Base-by-base conservation (phyloP, 2,888 invertebrate species). In the Lepas anatifera region DNA sequence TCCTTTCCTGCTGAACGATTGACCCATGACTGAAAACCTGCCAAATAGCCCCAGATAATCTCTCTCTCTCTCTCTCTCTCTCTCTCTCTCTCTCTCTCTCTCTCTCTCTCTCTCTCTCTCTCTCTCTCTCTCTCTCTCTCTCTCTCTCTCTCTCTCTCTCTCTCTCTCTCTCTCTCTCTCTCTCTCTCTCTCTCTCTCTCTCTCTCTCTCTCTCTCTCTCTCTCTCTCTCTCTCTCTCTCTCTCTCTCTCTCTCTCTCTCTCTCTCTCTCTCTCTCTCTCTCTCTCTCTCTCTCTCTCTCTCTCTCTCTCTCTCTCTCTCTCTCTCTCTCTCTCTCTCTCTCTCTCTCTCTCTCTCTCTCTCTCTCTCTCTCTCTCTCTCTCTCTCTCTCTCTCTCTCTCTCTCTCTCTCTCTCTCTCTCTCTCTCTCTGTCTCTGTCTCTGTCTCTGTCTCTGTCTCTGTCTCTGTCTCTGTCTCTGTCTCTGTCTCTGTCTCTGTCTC, bases 371-470 rank as follows among this genome's bases (percentile, higher is more conserved):
- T 63, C 71, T 70, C 48, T 68, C 63, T 64, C 70, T 64, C 68
- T 64, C 48, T 71, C 69, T 69, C 71, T 71, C 69, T 69, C 69
- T 69, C 69, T 71, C 69, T 71, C 71, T 68, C 71, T 71, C 63
- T 68, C 68, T 69, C 67, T 64, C 37, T 69, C 48, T 69, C 50
- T 69, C 50, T 69, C 52, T 70, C 48, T 48, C 27, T 70, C 37
- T 68, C 41, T 70, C 41, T 70, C 13, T 67, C 25, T 70, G 39
- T 70, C 70, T 46, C 70, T 39, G 25, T 66, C 43, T 16, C 37
- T 67, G 27, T 39, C 2, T 7, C 35, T 22, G 32, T 68, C 32
- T 32, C 32, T 68, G 32, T 63, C 63, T 22, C 8, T 22, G 18
- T 63, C 63, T 43, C 22, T 67, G 58, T 70, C n/a, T 68, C 39